Evolutionary conservation across 1,140 invertebrate species (phyloP), one percentile per base, ranked within the genome.

Genomic region (Megalopta genalis): DNA sequence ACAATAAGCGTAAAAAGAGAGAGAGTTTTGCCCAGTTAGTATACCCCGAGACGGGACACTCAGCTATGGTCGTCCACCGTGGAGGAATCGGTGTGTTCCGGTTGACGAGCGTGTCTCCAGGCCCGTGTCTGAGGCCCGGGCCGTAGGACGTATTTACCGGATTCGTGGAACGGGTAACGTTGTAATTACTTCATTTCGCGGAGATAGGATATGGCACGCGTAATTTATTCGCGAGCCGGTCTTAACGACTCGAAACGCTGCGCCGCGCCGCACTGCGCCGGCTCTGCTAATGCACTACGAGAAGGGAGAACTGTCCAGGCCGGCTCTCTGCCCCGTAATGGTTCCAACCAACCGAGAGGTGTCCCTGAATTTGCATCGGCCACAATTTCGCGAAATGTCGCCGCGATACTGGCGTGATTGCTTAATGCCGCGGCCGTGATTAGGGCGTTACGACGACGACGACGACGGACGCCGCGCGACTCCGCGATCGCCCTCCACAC

Each of bases 151-250:
- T 46, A 49, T 69, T 69, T 23, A 8, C 23, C 9, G 25, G 65
- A 60, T 57, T 75, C 62, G 72, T 12, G 42, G 46, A 65, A 64
- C 27, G 27, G 49, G 21, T 18, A 68, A 7, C 12, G 27, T 69
- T 69, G 49, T 69, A 69, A 69, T 69, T 69, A 69, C 49, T 69
- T 54, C 49, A 39, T 46, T 66, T 39, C 21, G 12, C 4, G 14
- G 14, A 23, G 60, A 46, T 66, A 46, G 64, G 66, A 68, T 52
- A 54, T n/a, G 25, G 25, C 46, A 52, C 65, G 54, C 21, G 54
- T 70, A 70, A 77, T 77, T 70, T 70, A 77, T 77, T 77, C 54
- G 23, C 14, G 25, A 60, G 16, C 7, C 16, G 25, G 18, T 62
- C 68, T 60, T 77, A 77, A 77, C 74, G 74, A 14, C 54, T n/a